Base-by-base conservation (phyloP, 2,888 invertebrate genomes). In the Mesorhabditis belari region DNA sequence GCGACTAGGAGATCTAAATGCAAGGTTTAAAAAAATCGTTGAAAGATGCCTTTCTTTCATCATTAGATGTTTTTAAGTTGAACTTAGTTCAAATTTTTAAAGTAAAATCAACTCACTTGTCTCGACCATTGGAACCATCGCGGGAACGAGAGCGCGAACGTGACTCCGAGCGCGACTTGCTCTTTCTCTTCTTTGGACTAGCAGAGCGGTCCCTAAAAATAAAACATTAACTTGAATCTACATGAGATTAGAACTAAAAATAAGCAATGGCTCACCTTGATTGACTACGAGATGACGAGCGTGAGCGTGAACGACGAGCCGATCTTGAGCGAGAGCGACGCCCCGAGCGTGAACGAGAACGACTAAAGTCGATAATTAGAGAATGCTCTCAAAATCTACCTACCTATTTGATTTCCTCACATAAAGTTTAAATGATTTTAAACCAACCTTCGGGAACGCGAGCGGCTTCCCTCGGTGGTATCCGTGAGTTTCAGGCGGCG, bases 401-500 rank as follows among this genome's bases (percentile, higher is more conserved):
- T 35, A 35, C 6, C 9, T 6, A 35, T 12, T 35, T 6, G 35
- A 12, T 35, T 35, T 35, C 35, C 6, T 6, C 17, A 12, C 17
- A 35, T 35, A 35, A 35, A 12, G 6, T 6, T 35, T 35, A 35
- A 17, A 21, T 54, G 44, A 23, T 19, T 25, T 55, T 63, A 54
- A 27, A 61, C 52, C 21, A 59, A 60, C 26, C 52, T 52, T n/a
- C 25, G 44, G 23, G 49, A 29, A n/a, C 28, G 21, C 19, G 56
- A 56, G 19, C 44, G 44, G 6, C 61, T 9, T 9, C 35, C n/a
- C 19, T 55, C 81, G 76, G 71, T 85, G 80, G 95, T 94, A 83
- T 96, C 95, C 59, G 93, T 87, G 72, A 98, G 85, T 59, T 88
- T 88, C 71, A 98, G 90, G 63, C 91, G 88, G 25, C 96, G 88